Evolutionary conservation across 2,888 invertebrate genomes (phyloP).

Genomic region (Caenorhabditis japonica): DNA sequence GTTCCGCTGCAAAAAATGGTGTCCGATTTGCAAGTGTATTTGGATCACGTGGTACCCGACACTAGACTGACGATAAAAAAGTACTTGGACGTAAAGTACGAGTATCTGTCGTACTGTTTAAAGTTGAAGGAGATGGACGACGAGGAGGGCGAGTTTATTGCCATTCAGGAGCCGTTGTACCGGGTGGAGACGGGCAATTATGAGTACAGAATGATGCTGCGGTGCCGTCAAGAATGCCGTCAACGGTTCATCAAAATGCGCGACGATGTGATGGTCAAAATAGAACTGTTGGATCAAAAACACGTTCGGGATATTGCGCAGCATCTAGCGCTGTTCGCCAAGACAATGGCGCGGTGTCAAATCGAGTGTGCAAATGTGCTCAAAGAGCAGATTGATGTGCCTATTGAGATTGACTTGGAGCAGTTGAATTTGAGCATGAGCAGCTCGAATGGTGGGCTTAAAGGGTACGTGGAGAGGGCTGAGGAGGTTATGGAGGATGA

Average conservation of each 20-base stretch:
- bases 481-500: constrained; percentile 25
- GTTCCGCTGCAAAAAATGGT: constrained; percentile 83
- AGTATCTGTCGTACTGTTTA: constrained; percentile 97
- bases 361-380: constrained; percentile 80
- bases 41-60: constrained; percentile 95
- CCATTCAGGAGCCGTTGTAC: constrained; percentile 92
- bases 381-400: constrained; percentile 52
- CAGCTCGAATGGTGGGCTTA: background rate
- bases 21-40: constrained; percentile 93
- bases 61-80: constrained; percentile 96
- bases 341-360: constrained; percentile 86
- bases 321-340: constrained; percentile 85
- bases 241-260: constrained; percentile 86
- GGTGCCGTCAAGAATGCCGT: constrained; percentile 95
- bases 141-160: constrained; percentile 81
- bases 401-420: constrained; percentile 65
- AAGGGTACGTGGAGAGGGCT: constrained; percentile 10
- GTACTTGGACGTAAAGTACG: constrained; percentile 96
- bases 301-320: constrained; percentile 92
- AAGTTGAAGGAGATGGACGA: constrained; percentile 99
- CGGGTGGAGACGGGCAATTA: constrained; percentile 99
- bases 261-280: constrained; percentile 87
- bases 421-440: constrained; percentile 44
- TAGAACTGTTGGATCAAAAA: constrained; percentile 96
- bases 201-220: constrained; percentile 93